Base-by-base conservation (phyloP, 2,113 vertebrate species). In the Sturnira hondurensis region DNA sequence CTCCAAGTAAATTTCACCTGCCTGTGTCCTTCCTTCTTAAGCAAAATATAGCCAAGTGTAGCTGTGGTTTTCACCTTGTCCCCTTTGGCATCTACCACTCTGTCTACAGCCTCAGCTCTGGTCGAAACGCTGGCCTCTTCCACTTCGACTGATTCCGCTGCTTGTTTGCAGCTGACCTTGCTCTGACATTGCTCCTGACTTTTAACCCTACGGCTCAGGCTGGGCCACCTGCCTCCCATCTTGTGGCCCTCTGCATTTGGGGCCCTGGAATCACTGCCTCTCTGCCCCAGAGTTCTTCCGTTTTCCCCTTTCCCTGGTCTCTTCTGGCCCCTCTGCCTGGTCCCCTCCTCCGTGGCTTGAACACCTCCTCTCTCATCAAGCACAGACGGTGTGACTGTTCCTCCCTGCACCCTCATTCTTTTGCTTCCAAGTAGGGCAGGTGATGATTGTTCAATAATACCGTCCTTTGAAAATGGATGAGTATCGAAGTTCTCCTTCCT, bases 381-480 rank as follows among this genome's bases (percentile, higher is more conserved):
- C 54, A 14, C 33, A 2, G 10, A 2, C 1, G 3, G 16, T 0
- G 2, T 54, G 14, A 61, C 50, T 2, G 31, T 88, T 63, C 28
- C n/a, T 36, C 74, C 65, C 36, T 36, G 45, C 38, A 4, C 17
- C 43, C 33, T 77, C 63, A 19, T 70, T 81, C 31, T 84, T 95
- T 82, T 20, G 3, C 17, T 41, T 54, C 24, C 3, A 11, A 45
- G 41, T 33, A 84, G 24, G n/a, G 41, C 7, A 61, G 47, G 63
- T 67, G 28, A 67, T 19, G 47, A 4, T 84, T 38, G 89, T 86
- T 82, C 76, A 61, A 65, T 78, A 43, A 28, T 70, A n/a, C 13
- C 7, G 45, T 73, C 41, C 36, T 93, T 61, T 74, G 65, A 38
- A 85, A 71, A 67, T 28, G 10, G n/a, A 61, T 50, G 77, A 36